phyloP scores from a whole-genome alignment of 2,888 invertebrate genomes.

The Mesoligia furuncula region DNA sequence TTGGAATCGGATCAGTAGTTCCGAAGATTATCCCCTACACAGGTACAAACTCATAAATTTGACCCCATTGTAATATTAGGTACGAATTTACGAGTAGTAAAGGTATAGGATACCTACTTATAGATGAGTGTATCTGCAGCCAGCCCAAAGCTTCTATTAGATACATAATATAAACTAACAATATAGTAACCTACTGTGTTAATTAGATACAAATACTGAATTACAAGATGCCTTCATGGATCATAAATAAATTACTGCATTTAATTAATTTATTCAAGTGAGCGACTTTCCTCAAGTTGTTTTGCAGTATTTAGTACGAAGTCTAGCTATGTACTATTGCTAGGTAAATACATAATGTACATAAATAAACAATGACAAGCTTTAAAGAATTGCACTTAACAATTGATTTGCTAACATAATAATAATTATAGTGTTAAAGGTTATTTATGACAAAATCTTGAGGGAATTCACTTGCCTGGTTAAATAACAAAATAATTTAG shows the following conservation, averaged over 20 bases:
- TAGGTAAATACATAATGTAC: background rate
- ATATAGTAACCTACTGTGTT: slow-evolving; percentile 9
- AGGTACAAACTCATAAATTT: too few species aligned
- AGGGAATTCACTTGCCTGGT: slow-evolving; percentile 27
- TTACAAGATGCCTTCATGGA: slow-evolving; percentile 36
- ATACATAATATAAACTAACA: slow-evolving; percentile 25
- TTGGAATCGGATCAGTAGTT: background rate
- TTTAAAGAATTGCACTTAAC: background rate
- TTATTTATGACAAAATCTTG: background rate
- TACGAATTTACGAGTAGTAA: too few species aligned
- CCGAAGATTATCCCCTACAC: background rate
- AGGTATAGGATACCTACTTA: too few species aligned
- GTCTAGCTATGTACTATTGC: background rate
- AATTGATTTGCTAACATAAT: background rate
- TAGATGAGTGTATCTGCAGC: slow-evolving; percentile 4
- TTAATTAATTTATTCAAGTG: background rate
- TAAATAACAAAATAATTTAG: background rate
- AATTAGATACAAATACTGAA: slow-evolving; percentile 22
- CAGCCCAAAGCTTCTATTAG: slow-evolving; percentile 55
- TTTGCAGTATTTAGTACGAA: background rate
- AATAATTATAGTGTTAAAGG: background rate
- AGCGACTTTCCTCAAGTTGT: slow-evolving; percentile 28
- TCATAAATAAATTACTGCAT: slow-evolving; percentile 9
- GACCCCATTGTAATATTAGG: background rate
- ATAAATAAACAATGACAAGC: background rate